Evolutionary conservation across 2,888 invertebrate species (phyloP).

Genomic region (Polietes domitor): DNA sequence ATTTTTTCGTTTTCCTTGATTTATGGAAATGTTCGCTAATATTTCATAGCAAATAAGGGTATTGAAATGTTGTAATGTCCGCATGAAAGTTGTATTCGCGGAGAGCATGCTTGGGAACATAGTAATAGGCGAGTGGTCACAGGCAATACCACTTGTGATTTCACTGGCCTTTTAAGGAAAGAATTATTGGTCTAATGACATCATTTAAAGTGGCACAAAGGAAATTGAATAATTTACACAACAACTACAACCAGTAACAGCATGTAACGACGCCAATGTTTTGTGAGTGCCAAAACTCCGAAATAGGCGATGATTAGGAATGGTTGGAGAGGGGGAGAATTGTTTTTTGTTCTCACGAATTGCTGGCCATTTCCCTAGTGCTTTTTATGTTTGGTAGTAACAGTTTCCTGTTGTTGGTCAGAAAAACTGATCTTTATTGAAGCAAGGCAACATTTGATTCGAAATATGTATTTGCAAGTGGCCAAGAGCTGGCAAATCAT

Average conservation of each 20-base stretch:
- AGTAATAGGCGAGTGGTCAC: neutral
- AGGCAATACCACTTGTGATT: too few species aligned
- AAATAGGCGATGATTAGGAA: too few species aligned
- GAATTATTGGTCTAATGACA: conserved; percentile 6
- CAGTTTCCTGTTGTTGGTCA: too few species aligned
- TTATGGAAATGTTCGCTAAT: neutral
- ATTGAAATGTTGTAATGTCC: neutral
- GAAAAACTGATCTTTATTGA: too few species aligned
- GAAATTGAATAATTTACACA: conserved; percentile 25
- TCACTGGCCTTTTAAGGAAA: neutral
- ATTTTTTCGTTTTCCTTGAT: neutral
- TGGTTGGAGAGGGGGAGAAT: too few species aligned
- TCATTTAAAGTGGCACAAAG: neutral
- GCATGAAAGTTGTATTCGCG: neutral
- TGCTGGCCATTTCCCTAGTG: too few species aligned
- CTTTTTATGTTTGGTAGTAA: too few species aligned
- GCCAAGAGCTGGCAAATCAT: too few species aligned
- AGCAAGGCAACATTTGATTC: too few species aligned
- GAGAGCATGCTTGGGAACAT: neutral
- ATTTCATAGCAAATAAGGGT: neutral
- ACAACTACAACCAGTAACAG: neutral
- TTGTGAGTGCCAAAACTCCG: neutral
- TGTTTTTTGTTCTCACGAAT: too few species aligned
- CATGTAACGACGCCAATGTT: neutral
- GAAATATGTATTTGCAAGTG: too few species aligned